These are phyloP conservation scores for Cheilosia impressa DNA, from an alignment of 2,888 invertebrate species.

Conservation along the genomic window DNA sequence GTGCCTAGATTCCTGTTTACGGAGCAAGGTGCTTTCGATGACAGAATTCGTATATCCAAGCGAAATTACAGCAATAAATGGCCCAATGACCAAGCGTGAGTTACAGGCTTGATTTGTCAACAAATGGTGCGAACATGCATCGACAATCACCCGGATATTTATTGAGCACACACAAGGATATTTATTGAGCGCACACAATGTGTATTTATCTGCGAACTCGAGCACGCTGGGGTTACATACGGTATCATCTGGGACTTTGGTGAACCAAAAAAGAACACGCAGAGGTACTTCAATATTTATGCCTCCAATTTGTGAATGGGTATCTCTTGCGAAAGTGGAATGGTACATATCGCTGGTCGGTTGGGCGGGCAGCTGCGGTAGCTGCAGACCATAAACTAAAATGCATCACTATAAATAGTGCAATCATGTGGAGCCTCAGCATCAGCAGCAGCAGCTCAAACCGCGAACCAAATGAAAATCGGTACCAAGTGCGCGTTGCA, in stretches of 20 bases:
- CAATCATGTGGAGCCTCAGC: constrained; percentile 71
- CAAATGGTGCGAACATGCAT: constrained; percentile 51
- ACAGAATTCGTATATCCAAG: no score
- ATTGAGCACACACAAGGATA: constrained; percentile 48
- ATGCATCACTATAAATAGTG: constrained; percentile 75
- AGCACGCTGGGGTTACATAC: constrained; percentile 11
- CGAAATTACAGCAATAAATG: background rate
- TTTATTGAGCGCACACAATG: constrained; percentile 47
- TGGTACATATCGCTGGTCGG: constrained; percentile 60
- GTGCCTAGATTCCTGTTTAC: no score
- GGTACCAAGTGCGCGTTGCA: constrained; percentile 70
- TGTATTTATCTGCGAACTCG: constrained; percentile 14
- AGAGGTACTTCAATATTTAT: constrained; percentile 65
- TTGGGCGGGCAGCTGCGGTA: constrained; percentile 75
- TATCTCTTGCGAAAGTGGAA: constrained; percentile 74
- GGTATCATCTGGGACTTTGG: constrained; percentile 57
- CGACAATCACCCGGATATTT: constrained; percentile 50
- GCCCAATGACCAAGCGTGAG: background rate
- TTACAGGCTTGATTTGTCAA: constrained; percentile 29
- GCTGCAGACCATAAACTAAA: constrained; percentile 75
- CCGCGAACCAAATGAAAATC: constrained; percentile 71
- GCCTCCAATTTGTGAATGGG: constrained; percentile 74
- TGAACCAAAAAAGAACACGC: constrained; percentile 32
- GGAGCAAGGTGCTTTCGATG: no score
- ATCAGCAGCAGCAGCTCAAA: constrained; percentile 39